Evolutionary conservation across 2,113 vertebrate genomes (phyloP).

Genomic region (Sisor rabdophorus): DNA sequence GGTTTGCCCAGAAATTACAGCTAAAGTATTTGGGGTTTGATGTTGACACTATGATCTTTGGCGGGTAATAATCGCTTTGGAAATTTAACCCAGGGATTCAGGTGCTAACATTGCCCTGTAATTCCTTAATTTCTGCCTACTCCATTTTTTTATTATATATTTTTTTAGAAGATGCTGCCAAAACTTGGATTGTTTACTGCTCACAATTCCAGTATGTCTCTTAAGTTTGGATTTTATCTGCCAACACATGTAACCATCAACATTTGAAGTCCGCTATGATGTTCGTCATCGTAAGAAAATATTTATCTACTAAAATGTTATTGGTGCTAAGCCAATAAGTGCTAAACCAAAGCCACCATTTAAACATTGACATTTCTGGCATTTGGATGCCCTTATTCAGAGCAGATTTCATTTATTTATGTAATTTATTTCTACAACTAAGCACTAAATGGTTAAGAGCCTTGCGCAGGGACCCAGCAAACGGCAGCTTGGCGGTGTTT

Average conservation of each 20-base stretch:
- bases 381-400: too few species aligned
- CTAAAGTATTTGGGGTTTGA: not conserved
- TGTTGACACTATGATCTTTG: not conserved
- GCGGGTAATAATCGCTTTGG: not conserved
- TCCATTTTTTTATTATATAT: too few species aligned
- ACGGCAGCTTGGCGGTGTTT: too few species aligned
- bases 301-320: not conserved
- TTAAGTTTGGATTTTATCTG: not conserved
- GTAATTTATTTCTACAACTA: too few species aligned
- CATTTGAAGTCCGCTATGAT: not conserved
- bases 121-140: not conserved
- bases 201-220: not conserved
- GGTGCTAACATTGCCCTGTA: not conserved
- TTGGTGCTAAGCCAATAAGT: not conserved
- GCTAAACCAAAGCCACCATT: not conserved
- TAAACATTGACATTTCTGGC: not conserved
- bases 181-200: not conserved
- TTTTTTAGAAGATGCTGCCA: not conserved
- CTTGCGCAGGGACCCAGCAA: too few species aligned
- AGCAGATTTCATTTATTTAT: too few species aligned
- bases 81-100: not conserved
- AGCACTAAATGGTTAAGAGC: too few species aligned
- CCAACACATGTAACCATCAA: not conserved
- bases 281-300: too few species aligned
- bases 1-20: not conserved